Evolutionary conservation across 2,113 vertebrate species (phyloP), one percentile per base, ranked within the genome.

Genomic region (Oryctolagus cuniculus): DNA sequence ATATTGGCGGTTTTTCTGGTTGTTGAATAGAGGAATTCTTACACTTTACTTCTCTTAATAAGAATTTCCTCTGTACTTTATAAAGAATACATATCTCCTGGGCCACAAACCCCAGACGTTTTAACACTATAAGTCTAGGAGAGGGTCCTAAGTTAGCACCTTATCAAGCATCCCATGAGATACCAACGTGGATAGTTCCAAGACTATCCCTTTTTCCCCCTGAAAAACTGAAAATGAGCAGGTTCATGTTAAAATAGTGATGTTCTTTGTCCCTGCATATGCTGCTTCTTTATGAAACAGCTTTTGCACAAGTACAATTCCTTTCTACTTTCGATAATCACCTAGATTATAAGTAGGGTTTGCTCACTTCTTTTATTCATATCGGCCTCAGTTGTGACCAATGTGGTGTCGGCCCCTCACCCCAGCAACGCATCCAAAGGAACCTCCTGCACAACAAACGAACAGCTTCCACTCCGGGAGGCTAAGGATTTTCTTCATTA

Each of bases 21-120:
- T 55, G 24, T 10, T 49, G 12, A 25, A 74, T 66, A 38, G 4
- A 93, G n/a, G 8, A n/a, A 21, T 69, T 80, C 8, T 84, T 63
- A 78, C 55, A 80, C 1, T 63, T 84, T 16, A 70, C 22, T 34
- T 10, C 25, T 87, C 70, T 85, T 67, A 82, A 51, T 66, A 90
- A 93, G 31, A 87, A 90, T 55, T 4, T 34, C 3, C 2, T 51
- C 2, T 10, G 7, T 89, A 58, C 21, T 72, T 87, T 61, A 44
- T 61, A 27, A 81, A 79, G 49, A 91, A 90, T 53, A 3, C 17
- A 97, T 55, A 77, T 84, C 77, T 93, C n/a, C 70, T 58, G 4
- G 8, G 16, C 27, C 72, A 78, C 31, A 85, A 78, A 90, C 16
- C 2, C 13, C 29, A 82, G 63, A 64, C 0, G 74, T 61, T 73